Conservation (phyloP, 2,113 vertebrate genomes). For the Noctilio leporinus region DNA sequence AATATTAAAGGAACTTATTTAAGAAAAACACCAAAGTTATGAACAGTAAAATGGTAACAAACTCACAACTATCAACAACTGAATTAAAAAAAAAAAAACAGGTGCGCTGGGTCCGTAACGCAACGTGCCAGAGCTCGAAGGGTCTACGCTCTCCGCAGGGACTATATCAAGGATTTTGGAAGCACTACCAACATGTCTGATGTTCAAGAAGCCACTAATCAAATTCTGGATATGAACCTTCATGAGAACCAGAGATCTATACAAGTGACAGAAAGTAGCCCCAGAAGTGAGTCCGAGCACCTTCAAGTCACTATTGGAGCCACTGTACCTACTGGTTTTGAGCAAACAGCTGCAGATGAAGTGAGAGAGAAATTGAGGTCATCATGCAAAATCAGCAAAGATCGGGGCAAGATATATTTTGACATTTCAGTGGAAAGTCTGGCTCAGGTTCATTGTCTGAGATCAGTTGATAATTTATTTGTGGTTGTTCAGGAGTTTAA, state of each 20-base stretch:
- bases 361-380: constrained; percentile 92
- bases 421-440: constrained; percentile 85
- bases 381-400: constrained; percentile 86
- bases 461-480: constrained; percentile 96
- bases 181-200: constrained; percentile 64
- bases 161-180: neutral
- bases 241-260: neutral
- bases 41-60: too few species aligned
- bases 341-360: constrained; percentile 91
- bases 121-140: neutral
- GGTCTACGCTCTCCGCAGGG: neutral
- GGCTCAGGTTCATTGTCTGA: constrained; percentile 89
- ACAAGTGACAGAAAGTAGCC: neutral
- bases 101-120: fast-evolving
- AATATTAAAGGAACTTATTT: too few species aligned
- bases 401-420: constrained; percentile 95
- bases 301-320: constrained; percentile 87
- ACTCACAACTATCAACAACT: too few species aligned
- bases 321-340: constrained; percentile 96
- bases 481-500: constrained; percentile 91
- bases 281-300: neutral
- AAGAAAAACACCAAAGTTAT: too few species aligned
- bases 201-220: constrained; percentile 18
- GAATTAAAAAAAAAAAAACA: too few species aligned
- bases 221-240: constrained; percentile 55